These are phyloP conservation scores for Mormyrus proboscirostris DNA, from an alignment of 2,797 vertebrate species.

Conservation along the genomic window DNA sequence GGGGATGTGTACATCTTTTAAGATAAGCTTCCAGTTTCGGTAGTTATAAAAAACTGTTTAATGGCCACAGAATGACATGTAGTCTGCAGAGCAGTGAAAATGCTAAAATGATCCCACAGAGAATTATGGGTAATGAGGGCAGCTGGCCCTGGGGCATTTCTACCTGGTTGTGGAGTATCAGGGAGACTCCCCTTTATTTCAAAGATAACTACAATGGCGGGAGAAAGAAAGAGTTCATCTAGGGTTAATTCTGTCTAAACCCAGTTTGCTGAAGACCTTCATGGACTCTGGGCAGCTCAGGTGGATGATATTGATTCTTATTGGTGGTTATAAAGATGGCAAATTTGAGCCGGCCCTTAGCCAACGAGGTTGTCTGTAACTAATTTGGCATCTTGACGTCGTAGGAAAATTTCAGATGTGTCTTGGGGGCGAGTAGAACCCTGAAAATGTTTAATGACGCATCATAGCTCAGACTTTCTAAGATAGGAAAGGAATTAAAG, in stretches of 20 bases:
- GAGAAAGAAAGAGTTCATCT: neutral
- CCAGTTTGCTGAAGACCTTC: neutral
- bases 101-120: neutral
- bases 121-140: neutral
- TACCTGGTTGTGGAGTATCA: neutral
- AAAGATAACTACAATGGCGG: neutral
- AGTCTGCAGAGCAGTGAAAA: neutral
- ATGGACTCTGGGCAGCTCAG: neutral
- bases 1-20: neutral
- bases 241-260: neutral
- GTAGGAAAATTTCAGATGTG: neutral
- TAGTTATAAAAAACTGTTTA: neutral
- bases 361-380: neutral
- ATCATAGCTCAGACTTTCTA: neutral
- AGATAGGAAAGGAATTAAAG: neutral
- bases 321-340: neutral
- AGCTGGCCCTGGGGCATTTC: neutral
- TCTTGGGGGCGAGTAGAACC: neutral
- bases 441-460: neutral
- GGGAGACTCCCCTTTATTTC: neutral
- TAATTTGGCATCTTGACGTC: neutral
- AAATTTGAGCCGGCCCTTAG: neutral
- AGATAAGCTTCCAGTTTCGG: neutral
- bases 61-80: neutral
- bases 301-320: neutral